These are phyloP conservation scores for Tragelaphus scriptus DNA, from an alignment of 2,113 vertebrate species.

Conservation along the genomic window DNA sequence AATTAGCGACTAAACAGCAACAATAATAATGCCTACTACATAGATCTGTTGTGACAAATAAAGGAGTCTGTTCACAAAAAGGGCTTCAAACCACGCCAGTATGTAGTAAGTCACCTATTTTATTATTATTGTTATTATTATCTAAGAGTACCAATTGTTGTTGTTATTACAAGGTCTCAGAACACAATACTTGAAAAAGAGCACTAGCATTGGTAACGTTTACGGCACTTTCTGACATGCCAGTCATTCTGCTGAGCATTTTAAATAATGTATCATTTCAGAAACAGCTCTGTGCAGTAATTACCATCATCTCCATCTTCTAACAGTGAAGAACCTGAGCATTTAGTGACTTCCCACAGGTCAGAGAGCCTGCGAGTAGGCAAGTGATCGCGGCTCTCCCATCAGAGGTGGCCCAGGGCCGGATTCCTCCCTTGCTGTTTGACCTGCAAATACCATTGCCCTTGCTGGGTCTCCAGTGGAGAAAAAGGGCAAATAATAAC, in stretches of 20 bases:
- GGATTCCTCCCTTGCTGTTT: background rate
- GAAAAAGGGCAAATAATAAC: background rate
- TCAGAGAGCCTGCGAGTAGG: background rate
- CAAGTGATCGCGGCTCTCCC: background rate
- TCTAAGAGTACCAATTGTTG: background rate
- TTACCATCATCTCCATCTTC: background rate
- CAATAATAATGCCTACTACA: background rate
- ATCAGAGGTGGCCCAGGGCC: background rate
- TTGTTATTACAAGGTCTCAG: background rate
- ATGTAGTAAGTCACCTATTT: background rate
- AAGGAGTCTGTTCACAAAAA: background rate
- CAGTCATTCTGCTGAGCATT: background rate
- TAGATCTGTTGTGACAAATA: background rate
- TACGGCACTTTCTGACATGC: background rate
- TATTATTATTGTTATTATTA: background rate
- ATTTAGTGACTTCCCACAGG: background rate
- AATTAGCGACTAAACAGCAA: background rate
- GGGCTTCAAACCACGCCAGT: background rate
- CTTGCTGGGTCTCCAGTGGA: background rate
- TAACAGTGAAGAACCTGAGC: background rate
- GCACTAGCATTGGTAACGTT: background rate
- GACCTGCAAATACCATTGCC: background rate
- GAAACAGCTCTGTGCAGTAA: background rate
- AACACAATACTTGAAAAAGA: background rate
- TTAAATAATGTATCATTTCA: background rate